Base-by-base conservation (phyloP, 2,888 invertebrate species). In the Spatulosminthurus flaviceps region DNA sequence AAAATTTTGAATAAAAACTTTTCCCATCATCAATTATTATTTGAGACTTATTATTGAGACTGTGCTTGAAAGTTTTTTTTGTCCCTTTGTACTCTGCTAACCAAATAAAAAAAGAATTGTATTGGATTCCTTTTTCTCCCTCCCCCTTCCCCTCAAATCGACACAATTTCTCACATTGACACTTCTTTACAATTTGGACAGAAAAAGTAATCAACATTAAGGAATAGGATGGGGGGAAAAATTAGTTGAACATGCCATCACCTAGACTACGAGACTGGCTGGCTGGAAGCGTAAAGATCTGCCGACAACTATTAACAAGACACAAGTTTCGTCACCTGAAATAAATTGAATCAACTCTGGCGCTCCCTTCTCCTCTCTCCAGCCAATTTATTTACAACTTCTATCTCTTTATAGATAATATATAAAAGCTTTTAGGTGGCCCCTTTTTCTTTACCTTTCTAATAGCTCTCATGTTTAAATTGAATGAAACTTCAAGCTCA, bases 231-330 rank as follows among this genome's bases (percentile, higher is more conserved):
- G 16, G 22, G 2, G n/a, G 42, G 69, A 43, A 42, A 26, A 43
- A 72, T 60, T 19, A 60, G 64, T 24, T 76, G 81, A 81, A 81
- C 83, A 81, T 83, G 83, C 75, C 83, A 83, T 83, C 79, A 80
- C 80, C 83, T 82, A 80, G 82, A 80, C 82, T 80, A 81, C 80
- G 72, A 67, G 21, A 22, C 71, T n/a, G n/a, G n/a, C n/a, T n/a
- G n/a, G n/a, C n/a, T n/a, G n/a, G n/a, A n/a, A n/a, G n/a, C n/a
- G n/a, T 29, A 77, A 29, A 75, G 75, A 64, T 64, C 61, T 34
- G 75, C 75, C 41, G 75, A 75, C 75, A 75, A 75, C 75, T 75
- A 75, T 75, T 75, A 75, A 75, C 75, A 64, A 75, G 75, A 75
- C 75, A 64, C 60, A 75, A 75, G 75, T 75, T 75, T 75, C 41